Evolutionary conservation across 1,140 invertebrate species (phyloP).

Genomic region (Macrosteles quadrilineatus): DNA sequence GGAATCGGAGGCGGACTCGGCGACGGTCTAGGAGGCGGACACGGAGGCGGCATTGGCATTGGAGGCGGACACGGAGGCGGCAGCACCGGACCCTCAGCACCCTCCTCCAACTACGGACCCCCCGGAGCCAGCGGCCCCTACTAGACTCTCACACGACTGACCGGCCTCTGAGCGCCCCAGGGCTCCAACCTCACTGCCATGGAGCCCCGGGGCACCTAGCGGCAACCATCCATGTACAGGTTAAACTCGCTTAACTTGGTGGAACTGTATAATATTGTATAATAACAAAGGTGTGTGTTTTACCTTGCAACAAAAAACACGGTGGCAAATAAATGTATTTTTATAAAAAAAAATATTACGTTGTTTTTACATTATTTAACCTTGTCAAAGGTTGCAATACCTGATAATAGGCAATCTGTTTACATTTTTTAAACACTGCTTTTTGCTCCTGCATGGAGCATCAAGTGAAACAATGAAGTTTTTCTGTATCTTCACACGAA

Average conservation of each 20-base stretch:
- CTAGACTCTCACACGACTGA: slow-evolving; percentile 33
- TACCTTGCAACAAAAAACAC: slow-evolving; percentile 37
- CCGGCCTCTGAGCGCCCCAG: not conserved
- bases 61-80: slow-evolving; percentile 47
- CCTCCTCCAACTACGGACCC: slow-evolving; percentile 63
- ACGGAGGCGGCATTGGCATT: slow-evolving; percentile 47
- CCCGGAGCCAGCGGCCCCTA: slow-evolving; percentile 53
- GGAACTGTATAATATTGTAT: slow-evolving; percentile 32
- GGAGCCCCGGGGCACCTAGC: not conserved
- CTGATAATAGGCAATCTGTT: too few species aligned
- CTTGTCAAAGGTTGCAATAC: too few species aligned
- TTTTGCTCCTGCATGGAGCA: too few species aligned
- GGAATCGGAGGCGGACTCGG: slow-evolving; percentile 47
- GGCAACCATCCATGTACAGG: not conserved
- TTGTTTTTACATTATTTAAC: not conserved
- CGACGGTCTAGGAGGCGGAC: slow-evolving; percentile 46
- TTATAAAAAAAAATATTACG: slow-evolving; percentile 30
- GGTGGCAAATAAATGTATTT: slow-evolving; percentile 42
- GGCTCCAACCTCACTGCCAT: not conserved
- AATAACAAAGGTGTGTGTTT: slow-evolving; percentile 35
- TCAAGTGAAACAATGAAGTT: too few species aligned
- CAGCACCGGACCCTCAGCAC: slow-evolving; percentile 57
- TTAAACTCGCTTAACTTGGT: slow-evolving; percentile 12
- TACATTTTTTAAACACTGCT: too few species aligned
- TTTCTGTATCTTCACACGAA: too few species aligned